Evolutionary conservation across 2,797 vertebrate species (phyloP).

Genomic region (Microctenopoma lineatum): DNA sequence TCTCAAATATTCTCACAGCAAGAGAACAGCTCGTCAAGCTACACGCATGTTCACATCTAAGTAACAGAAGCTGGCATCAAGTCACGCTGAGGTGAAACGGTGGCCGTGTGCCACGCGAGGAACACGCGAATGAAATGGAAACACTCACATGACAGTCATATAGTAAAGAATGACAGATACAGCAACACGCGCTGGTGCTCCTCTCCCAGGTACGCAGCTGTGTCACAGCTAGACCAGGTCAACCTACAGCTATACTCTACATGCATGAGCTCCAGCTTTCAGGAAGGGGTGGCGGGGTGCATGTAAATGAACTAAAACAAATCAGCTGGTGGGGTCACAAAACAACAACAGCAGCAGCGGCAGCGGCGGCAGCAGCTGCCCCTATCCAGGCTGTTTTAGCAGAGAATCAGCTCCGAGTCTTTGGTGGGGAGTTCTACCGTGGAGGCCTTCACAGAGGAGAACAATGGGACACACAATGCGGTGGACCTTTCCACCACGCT

Average conservation of each 20-base stretch:
- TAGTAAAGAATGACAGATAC: slow-evolving; percentile 29
- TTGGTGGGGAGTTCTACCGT: slow-evolving; percentile 66
- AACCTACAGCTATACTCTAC: slow-evolving; percentile 13
- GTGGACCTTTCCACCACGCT: slow-evolving; percentile 81
- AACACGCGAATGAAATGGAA: neutral
- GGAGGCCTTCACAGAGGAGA: slow-evolving; percentile 44
- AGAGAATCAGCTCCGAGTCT: slow-evolving; percentile 66
- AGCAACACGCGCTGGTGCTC: neutral
- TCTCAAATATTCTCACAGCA: slow-evolving; percentile 8
- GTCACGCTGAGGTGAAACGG: slow-evolving; percentile 19
- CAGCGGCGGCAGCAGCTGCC: slow-evolving; percentile 12
- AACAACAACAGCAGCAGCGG: slow-evolving; percentile 35
- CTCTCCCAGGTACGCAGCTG: slow-evolving; percentile 3
- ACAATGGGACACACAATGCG: slow-evolving; percentile 71
- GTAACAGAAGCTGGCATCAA: slow-evolving; percentile 14
- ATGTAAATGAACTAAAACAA: slow-evolving; percentile 38
- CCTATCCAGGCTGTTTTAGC: slow-evolving; percentile 63
- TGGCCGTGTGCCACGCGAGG: neutral
- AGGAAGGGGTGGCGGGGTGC: slow-evolving; percentile 3
- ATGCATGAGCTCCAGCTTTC: slow-evolving; percentile 39
- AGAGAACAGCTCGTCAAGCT: slow-evolving; percentile 26
- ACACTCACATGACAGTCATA: slow-evolving; percentile 83
- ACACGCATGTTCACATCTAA: slow-evolving; percentile 11
- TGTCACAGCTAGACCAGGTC: slow-evolving; percentile 3
- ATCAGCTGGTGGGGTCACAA: slow-evolving; percentile 39